Conservation (phyloP, 2,888 invertebrate species). For the Leptura quadrifasciata region DNA sequence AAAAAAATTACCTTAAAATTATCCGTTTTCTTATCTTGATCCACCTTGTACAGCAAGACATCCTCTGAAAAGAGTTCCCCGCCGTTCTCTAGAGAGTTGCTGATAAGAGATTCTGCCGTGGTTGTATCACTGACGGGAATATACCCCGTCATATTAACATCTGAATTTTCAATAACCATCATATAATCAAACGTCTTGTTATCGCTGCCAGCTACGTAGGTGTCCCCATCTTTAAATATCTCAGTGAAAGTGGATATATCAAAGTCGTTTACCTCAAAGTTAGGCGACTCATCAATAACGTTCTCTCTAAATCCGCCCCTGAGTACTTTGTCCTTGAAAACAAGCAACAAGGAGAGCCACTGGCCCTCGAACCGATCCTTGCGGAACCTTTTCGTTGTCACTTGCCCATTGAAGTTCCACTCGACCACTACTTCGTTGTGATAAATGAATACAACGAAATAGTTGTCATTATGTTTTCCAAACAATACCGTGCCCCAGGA, state of each 20-base stretch:
- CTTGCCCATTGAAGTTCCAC: constrained; percentile 77
- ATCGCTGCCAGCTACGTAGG: constrained; percentile 75
- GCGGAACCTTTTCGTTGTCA: constrained; percentile 75
- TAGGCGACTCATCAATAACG: constrained; percentile 75
- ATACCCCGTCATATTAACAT: constrained; percentile 67
- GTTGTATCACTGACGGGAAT: constrained; percentile 66
- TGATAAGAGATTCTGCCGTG: constrained; percentile 66
- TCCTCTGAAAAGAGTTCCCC: constrained; percentile 63
- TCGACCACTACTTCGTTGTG: constrained; percentile 82
- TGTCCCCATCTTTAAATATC: constrained; percentile 74
- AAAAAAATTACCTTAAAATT: constrained; percentile 65
- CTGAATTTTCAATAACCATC: constrained; percentile 65
- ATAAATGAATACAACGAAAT: constrained; percentile 84
- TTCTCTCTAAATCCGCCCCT: constrained; percentile 75
- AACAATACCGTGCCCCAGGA: constrained; percentile 87
- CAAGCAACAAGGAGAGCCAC: constrained; percentile 80
- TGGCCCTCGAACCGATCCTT: constrained; percentile 76
- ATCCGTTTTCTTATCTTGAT: constrained; percentile 67
- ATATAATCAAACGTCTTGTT: constrained; percentile 69
- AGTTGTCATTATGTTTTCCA: constrained; percentile 77
- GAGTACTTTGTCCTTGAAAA: constrained; percentile 72
- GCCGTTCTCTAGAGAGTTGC: constrained; percentile 67
- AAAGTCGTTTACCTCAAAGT: constrained; percentile 74
- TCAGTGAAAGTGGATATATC: constrained; percentile 75
- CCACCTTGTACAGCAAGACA: constrained; percentile 66